Percentiles rank a stretch among this genome's conserved stretches.
phyloP scores from a whole-genome alignment of 1,140 invertebrate species.

The Drosophila carrolli region DNA sequence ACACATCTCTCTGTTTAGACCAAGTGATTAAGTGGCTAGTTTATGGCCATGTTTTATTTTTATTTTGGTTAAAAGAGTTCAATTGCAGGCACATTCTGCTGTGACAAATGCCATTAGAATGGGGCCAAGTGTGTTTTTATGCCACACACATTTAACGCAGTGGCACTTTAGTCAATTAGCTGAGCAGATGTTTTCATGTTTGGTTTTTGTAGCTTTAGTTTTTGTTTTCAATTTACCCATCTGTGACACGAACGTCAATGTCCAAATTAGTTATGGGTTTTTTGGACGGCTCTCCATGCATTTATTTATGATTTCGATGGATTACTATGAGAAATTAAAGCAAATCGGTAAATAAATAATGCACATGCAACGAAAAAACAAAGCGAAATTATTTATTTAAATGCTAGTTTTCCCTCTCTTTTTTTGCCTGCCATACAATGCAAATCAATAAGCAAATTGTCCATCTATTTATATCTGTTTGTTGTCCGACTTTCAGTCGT shows the following conservation, averaged over 20 bases:
- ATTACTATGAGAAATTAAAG: conserved; percentile 34
- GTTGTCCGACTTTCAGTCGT: conserved; percentile 1
- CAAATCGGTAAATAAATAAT: conserved; percentile 38
- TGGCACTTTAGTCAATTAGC: conserved; percentile 78
- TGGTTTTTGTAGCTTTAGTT: conserved; percentile 19
- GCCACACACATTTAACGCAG: conserved; percentile 22
- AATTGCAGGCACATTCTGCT: conserved; percentile 25
- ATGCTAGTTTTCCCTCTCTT: conserved; percentile 17
- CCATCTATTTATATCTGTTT: conserved; percentile 31
- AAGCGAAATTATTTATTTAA: conserved; percentile 70
- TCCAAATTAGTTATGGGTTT: conserved; percentile 5
- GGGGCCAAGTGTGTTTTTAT: conserved; percentile 66
- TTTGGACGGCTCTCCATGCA: conserved; percentile 20
- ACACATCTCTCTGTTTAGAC: background rate
- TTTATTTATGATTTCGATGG: conserved; percentile 49
- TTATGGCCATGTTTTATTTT: conserved; percentile 5
- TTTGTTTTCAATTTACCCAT: conserved; percentile 16
- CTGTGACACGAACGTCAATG: conserved; percentile 29
- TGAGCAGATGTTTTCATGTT: conserved; percentile 64
- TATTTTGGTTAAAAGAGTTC: conserved; percentile 7
- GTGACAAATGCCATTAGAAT: conserved; percentile 58
- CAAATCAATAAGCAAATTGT: conserved; percentile 44
- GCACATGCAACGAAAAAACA: conserved; percentile 32
- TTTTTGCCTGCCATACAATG: background rate
- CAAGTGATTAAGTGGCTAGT: conserved; percentile 9